These are phyloP conservation scores for Acronicta leporina DNA, from an alignment of 2,888 invertebrate species.

Conservation along the genomic window DNA sequence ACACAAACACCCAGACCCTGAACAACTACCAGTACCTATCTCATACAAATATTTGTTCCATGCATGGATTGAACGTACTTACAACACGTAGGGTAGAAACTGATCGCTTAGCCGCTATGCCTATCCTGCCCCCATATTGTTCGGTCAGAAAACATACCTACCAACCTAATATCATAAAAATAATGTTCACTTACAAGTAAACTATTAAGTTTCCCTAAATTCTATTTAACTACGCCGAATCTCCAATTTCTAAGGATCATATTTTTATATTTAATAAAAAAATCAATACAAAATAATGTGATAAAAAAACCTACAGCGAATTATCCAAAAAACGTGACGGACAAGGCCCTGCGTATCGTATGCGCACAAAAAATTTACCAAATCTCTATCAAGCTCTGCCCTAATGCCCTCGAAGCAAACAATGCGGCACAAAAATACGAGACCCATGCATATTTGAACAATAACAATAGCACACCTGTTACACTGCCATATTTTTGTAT, in stretches of 20 bases:
- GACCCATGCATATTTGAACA: slow-evolving; percentile 71
- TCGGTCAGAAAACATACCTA: no score
- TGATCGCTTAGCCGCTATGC: no score
- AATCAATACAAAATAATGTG: neutral
- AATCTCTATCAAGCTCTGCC: slow-evolving; percentile 60
- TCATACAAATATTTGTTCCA: no score
- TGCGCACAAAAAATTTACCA: slow-evolving; percentile 47
- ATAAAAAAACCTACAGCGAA: slow-evolving; percentile 18
- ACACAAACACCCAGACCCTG: no score
- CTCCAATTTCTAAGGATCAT: neutral
- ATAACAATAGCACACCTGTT: slow-evolving; percentile 77
- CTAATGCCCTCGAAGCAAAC: slow-evolving; percentile 63
- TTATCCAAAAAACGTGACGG: slow-evolving; percentile 39
- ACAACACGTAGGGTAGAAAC: no score
- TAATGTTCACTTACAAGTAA: no score
- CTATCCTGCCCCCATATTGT: no score
- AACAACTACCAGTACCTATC: no score
- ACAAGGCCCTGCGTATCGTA: slow-evolving; percentile 14
- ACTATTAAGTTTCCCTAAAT: no score
- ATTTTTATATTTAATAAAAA: neutral
- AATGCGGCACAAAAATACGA: slow-evolving; percentile 57
- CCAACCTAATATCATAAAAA: no score
- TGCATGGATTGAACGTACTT: no score
- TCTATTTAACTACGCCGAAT: neutral
- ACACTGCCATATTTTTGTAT: slow-evolving; percentile 47